Conservation (phyloP, 1,140 invertebrate species). For the Nasonia longicornis region DNA sequence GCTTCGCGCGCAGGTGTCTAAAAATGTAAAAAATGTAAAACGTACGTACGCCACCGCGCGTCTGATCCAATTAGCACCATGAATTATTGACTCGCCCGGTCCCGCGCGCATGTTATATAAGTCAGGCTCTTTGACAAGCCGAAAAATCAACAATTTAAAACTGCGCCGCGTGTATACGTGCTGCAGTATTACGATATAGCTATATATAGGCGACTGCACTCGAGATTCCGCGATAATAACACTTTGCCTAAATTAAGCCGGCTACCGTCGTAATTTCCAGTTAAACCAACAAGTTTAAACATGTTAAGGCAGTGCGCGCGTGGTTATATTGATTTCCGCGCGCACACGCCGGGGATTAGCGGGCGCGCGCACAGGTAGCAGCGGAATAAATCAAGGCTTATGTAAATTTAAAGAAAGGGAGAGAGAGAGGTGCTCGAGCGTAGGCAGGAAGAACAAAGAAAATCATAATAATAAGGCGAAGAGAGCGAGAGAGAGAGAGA, state of each 20-base stretch:
- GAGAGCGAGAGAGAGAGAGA: conserved; percentile 33
- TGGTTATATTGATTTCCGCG: conserved; percentile 30
- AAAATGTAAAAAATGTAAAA: neutral
- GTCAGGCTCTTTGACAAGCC: conserved; percentile 12
- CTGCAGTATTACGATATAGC: neutral
- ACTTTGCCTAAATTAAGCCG: conserved; percentile 24
- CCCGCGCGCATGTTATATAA: neutral
- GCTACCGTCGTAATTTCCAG: neutral
- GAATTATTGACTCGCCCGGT: neutral
- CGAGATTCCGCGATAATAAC: conserved; percentile 40
- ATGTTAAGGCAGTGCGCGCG: conserved; percentile 3
- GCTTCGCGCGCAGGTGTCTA: neutral
- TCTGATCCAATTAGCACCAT: neutral
- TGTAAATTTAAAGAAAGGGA: conserved; percentile 25
- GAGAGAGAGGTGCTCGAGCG: neutral
- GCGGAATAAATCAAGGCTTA: conserved; percentile 32
- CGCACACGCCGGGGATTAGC: neutral
- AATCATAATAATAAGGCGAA: conserved; percentile 42
- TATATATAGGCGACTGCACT: neutral
- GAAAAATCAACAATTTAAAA: conserved; percentile 30
- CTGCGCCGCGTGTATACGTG: neutral
- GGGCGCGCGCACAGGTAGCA: conserved; percentile 16
- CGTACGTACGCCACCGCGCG: neutral
- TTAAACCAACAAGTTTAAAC: conserved; percentile 33
- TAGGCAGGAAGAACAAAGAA: conserved; percentile 27